Evolutionary conservation across 2,888 invertebrate species (phyloP).

Genomic region (Eristalis arbustorum): DNA sequence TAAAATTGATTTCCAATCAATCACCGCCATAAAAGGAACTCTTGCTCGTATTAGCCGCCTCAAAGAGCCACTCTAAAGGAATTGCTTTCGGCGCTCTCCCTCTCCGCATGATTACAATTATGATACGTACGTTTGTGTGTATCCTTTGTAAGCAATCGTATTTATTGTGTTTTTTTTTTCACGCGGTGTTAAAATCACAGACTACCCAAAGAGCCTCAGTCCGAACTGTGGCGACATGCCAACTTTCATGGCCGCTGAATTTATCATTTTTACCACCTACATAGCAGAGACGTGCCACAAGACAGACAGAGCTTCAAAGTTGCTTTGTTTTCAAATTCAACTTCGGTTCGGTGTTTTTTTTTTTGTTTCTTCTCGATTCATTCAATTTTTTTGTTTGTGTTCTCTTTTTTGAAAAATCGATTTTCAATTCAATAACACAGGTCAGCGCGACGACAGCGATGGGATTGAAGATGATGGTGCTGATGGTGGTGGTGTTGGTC

Average conservation of each 20-base stretch:
- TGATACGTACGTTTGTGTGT: slow-evolving; percentile 9
- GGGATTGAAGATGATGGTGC: background rate
- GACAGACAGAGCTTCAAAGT: slow-evolving; percentile 42
- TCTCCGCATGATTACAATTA: background rate
- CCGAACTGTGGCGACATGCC: slow-evolving; percentile 60
- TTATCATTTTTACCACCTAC: slow-evolving; percentile 70
- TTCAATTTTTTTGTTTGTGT: background rate
- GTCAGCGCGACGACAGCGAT: slow-evolving; percentile 34
- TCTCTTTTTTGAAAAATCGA: slow-evolving; percentile 53
- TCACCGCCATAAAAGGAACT: slow-evolving; percentile 25
- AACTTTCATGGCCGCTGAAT: slow-evolving; percentile 62
- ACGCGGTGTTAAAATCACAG: slow-evolving; percentile 19
- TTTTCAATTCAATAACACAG: slow-evolving; percentile 60
- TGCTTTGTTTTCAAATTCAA: slow-evolving; percentile 47
- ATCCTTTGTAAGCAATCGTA: slow-evolving; percentile 14
- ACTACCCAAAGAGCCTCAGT: slow-evolving; percentile 32
- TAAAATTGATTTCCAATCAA: slow-evolving; percentile 56
- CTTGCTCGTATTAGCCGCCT: slow-evolving; percentile 1
- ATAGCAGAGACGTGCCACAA: slow-evolving; percentile 27
- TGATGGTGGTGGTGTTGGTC: slow-evolving; percentile 25
- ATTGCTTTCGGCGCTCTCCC: background rate
- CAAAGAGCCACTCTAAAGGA: slow-evolving; percentile 19
- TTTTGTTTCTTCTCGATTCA: slow-evolving; percentile 7
- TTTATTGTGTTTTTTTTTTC: slow-evolving; percentile 27
- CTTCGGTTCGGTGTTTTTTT: background rate